Evolutionary conservation across 2,113 vertebrate genomes (phyloP).

Genomic region (Vombatus ursinus): DNA sequence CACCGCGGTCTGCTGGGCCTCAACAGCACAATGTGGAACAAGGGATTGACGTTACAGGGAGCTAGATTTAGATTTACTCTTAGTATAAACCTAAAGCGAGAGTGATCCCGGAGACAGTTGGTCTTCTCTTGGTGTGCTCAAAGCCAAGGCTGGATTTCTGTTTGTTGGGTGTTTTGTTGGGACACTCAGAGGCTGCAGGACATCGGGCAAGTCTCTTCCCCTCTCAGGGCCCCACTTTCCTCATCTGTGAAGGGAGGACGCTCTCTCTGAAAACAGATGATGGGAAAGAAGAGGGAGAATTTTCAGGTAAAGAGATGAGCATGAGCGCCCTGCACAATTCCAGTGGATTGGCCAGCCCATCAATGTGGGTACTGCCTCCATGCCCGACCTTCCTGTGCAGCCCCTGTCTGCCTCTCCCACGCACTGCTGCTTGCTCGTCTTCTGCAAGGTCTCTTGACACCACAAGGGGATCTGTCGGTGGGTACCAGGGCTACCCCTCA

Average conservation of each 20-base stretch:
- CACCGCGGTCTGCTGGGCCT: neutral
- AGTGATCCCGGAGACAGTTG: neutral
- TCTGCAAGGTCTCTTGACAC: neutral
- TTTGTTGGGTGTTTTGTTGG: neutral
- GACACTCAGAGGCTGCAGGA: too few species aligned
- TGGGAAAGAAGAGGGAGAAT: neutral
- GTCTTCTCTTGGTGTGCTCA: neutral
- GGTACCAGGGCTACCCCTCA: neutral
- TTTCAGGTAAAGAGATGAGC: neutral
- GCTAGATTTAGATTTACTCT: neutral
- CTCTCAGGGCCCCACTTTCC: neutral
- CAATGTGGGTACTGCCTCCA: neutral
- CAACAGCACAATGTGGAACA: neutral
- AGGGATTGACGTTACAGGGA: neutral
- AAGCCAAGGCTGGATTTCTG: neutral
- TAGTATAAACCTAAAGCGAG: neutral
- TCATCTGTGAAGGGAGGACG: neutral
- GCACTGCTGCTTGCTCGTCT: neutral
- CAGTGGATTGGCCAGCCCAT: neutral
- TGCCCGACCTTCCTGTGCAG: neutral
- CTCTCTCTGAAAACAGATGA: neutral
- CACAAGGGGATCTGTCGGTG: neutral
- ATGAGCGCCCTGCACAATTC: neutral
- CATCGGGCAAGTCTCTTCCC: neutral
- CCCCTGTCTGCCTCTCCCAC: neutral